Evolutionary conservation across 2,113 vertebrate species (phyloP).

Genomic region (Rallus limicola): DNA sequence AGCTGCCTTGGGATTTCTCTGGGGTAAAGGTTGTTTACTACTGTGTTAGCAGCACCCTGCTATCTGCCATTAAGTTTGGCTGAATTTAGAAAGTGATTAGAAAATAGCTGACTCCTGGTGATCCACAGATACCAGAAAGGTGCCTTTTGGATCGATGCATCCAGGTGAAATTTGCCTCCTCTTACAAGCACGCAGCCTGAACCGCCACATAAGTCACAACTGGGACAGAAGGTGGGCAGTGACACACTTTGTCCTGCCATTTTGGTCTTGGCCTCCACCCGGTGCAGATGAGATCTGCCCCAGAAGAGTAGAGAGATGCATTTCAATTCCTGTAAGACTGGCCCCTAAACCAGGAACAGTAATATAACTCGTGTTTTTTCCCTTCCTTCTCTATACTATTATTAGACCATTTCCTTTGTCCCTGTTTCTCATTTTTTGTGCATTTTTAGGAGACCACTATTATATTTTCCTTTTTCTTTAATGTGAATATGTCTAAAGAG

Average conservation of each 20-base stretch:
- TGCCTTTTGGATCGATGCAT: neutral
- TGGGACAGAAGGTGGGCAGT: neutral
- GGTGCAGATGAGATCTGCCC: neutral
- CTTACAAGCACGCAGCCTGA: neutral
- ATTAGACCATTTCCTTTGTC: slow-evolving; percentile 30
- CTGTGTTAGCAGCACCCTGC: neutral
- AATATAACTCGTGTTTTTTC: slow-evolving; percentile 30
- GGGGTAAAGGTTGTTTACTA: neutral
- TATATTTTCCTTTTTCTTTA: slow-evolving; percentile 58
- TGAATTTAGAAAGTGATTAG: neutral
- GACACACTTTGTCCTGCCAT: neutral
- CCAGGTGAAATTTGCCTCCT: neutral
- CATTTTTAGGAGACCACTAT: slow-evolving; percentile 58
- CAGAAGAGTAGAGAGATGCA: neutral
- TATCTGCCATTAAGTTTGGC: neutral
- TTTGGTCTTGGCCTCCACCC: neutral
- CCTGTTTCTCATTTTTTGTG: slow-evolving; percentile 55
- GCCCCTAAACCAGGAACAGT: neutral
- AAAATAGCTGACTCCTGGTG: neutral
- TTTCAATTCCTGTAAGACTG: neutral
- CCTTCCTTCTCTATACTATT: slow-evolving; percentile 2
- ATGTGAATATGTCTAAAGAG: slow-evolving; percentile 41
- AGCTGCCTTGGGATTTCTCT: neutral
- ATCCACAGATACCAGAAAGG: neutral
- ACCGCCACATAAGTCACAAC: neutral